phyloP scores from a whole-genome alignment of 2,888 invertebrate species.

The Lutraria lutraria region DNA sequence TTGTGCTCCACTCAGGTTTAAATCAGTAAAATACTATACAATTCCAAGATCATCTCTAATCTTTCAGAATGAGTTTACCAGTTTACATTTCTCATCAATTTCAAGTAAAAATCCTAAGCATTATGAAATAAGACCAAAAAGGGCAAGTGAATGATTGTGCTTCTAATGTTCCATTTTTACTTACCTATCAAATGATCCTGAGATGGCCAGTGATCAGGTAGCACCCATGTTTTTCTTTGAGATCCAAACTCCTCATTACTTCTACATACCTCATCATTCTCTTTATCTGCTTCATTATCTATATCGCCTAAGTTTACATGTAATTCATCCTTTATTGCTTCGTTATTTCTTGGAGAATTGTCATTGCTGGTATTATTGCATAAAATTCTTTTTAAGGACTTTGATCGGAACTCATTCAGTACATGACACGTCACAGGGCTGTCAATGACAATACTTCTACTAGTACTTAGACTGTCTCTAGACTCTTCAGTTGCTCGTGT shows the following conservation, averaged over 20 bases:
- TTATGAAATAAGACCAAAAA: no score
- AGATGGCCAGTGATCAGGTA: slow-evolving; percentile 60
- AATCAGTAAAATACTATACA: no score
- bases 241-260: background rate
- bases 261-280: slow-evolving; percentile 20
- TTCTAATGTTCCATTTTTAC: slow-evolving; percentile 11
- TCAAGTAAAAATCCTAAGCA: no score
- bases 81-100: no score
- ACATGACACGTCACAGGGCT: background rate
- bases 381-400: slow-evolving; percentile 22
- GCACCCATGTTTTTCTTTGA: slow-evolving; percentile 62
- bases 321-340: background rate
- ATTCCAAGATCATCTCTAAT: no score
- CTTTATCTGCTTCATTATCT: slow-evolving; percentile 28
- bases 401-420: slow-evolving; percentile 25
- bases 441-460: background rate
- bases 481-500: slow-evolving; percentile 48
- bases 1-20: no score
- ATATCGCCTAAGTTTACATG: background rate
- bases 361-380: slow-evolving; percentile 25
- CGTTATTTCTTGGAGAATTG: background rate
- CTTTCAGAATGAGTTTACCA: no score
- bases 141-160: background rate
- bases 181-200: slow-evolving; percentile 48
- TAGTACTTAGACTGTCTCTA: slow-evolving; percentile 40